phyloP scores from a whole-genome alignment of 2,797 vertebrate genomes.

The Menidia menidia region DNA sequence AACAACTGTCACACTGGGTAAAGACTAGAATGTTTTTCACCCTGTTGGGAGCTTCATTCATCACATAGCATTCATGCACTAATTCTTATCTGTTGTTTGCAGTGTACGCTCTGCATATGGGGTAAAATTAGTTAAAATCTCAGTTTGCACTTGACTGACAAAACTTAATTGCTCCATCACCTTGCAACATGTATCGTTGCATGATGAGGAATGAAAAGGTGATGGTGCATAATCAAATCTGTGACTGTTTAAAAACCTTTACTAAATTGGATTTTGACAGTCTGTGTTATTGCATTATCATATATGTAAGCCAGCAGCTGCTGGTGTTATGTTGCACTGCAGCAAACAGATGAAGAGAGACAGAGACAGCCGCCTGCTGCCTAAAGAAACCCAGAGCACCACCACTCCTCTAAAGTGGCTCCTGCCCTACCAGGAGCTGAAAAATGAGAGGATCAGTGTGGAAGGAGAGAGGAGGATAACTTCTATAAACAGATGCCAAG shows the following conservation, averaged over 20 bases:
- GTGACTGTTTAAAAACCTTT: background rate
- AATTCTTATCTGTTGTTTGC: slow-evolving; percentile 9
- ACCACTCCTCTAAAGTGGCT: slow-evolving; percentile 17
- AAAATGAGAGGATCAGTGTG: slow-evolving; percentile 48
- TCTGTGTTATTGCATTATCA: slow-evolving; percentile 7
- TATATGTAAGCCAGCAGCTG: slow-evolving; percentile 41
- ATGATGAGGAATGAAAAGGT: background rate
- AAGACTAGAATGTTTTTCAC: slow-evolving; percentile 23
- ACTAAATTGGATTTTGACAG: background rate
- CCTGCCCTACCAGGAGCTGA: slow-evolving; percentile 43
- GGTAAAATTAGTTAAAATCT: background rate
- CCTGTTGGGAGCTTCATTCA: slow-evolving; percentile 30
- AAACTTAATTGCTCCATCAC: background rate
- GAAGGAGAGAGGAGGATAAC: slow-evolving; percentile 36
- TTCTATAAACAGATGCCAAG: slow-evolving; percentile 61
- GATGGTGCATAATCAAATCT: background rate
- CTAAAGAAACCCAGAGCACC: slow-evolving; percentile 51
- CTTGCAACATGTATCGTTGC: too few species aligned
- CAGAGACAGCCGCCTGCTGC: slow-evolving; percentile 48
- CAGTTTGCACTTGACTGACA: background rate
- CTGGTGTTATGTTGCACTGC: slow-evolving; percentile 47
- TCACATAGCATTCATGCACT: background rate
- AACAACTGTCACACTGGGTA: slow-evolving; percentile 66
- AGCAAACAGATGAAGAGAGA: slow-evolving; percentile 39
- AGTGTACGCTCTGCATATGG: background rate